phyloP scores from a whole-genome alignment of 2,888 invertebrate genomes.

The Leptopterna dolabrata region DNA sequence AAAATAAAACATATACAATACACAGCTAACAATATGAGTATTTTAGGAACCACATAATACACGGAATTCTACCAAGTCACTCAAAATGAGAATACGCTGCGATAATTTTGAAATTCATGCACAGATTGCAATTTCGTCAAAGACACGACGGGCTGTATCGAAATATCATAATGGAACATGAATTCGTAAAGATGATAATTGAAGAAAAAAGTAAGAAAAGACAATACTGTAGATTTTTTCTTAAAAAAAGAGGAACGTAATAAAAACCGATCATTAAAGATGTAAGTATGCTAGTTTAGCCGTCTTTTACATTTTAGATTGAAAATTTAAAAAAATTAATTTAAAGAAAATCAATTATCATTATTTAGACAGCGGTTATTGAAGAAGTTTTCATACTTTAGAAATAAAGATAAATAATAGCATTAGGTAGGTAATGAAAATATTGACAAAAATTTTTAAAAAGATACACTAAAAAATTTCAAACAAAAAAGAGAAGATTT shows the following conservation, averaged over 20 bases:
- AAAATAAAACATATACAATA: not conserved
- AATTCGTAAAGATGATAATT: not conserved
- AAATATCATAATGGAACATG: not conserved
- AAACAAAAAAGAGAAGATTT: constrained; percentile 50
- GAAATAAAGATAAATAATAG: not conserved
- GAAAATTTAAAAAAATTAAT: not conserved
- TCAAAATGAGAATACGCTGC: too few relatives aligned
- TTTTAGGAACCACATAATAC: too few relatives aligned
- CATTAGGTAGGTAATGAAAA: constrained; percentile 21
- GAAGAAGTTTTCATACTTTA: constrained; percentile 37
- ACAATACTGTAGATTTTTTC: constrained; percentile 61
- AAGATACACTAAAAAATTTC: constrained; percentile 26
- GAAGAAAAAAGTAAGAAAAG: constrained; percentile 46
- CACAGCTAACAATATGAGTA: not conserved
- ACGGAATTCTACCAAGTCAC: too few relatives aligned
- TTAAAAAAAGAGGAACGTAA: constrained; percentile 45
- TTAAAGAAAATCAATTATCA: constrained; percentile 46
- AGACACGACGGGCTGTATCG: not conserved
- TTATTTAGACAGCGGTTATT: constrained; percentile 4
- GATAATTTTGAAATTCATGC: too few relatives aligned
- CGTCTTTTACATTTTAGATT: constrained; percentile 58
- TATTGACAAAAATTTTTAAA: constrained; percentile 14
- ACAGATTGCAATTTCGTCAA: too few relatives aligned
- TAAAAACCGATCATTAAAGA: constrained; percentile 38
- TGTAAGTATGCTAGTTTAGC: constrained; percentile 58